phyloP scores from a whole-genome alignment of 2,797 vertebrate genomes.

The Pseudomugil gertrudae region DNA sequence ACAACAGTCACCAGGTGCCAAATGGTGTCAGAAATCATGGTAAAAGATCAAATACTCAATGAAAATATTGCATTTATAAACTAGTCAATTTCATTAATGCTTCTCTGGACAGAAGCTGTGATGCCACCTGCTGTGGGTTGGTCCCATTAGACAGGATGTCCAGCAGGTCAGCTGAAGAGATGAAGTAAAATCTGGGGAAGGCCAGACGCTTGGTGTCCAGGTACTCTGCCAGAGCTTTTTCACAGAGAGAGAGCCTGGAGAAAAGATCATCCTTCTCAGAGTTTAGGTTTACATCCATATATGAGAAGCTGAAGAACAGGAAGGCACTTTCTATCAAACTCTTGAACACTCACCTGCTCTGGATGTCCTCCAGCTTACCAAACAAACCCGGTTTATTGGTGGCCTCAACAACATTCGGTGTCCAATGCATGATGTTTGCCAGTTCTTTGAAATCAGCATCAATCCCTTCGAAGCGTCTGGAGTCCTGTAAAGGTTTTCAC shows the following conservation, averaged over 20 bases:
- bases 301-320: background rate
- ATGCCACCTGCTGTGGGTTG: slow-evolving; percentile 88
- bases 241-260: slow-evolving; percentile 89
- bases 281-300: background rate
- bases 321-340: background rate
- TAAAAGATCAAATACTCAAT: slow-evolving; percentile 10
- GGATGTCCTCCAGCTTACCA: slow-evolving; percentile 89
- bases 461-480: slow-evolving; percentile 90
- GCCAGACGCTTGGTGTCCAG: slow-evolving; percentile 93
- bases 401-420: slow-evolving; percentile 90
- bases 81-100: slow-evolving; percentile 14
- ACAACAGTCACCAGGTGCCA: slow-evolving; percentile 12
- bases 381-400: slow-evolving; percentile 90
- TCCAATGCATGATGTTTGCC: slow-evolving; percentile 82
- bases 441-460: slow-evolving; percentile 92
- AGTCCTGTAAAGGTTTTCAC: slow-evolving; percentile 84
- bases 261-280: slow-evolving; percentile 36
- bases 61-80: slow-evolving; percentile 8
- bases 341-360: slow-evolving; percentile 71
- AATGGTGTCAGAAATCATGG: slow-evolving; percentile 12
- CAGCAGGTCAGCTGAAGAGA: slow-evolving; percentile 94
- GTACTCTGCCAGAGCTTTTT: slow-evolving; percentile 95
- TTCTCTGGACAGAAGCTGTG: slow-evolving; percentile 10
- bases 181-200: slow-evolving; percentile 97
- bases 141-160: slow-evolving; percentile 96